These are phyloP conservation scores for Eupeodes luniger DNA, from an alignment of 2,888 invertebrate species.

Conservation along the genomic window DNA sequence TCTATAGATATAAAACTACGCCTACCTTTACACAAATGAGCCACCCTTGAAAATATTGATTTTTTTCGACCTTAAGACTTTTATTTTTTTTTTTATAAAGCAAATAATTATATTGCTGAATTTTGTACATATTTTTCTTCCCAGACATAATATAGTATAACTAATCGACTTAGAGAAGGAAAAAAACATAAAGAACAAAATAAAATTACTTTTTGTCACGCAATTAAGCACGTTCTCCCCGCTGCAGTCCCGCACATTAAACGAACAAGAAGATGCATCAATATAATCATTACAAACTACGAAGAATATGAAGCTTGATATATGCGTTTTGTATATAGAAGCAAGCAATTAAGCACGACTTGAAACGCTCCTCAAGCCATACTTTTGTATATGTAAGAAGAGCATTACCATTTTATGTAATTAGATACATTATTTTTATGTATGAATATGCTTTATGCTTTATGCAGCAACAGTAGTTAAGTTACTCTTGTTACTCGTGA, in stretches of 20 bases:
- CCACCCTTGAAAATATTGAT: too few relatives aligned
- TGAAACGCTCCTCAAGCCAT: not conserved
- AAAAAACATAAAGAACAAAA: conserved; percentile 20
- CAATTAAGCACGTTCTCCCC: conserved; percentile 68
- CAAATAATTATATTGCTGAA: too few relatives aligned
- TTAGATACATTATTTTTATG: not conserved
- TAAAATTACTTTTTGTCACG: conserved; percentile 70
- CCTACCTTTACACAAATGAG: too few relatives aligned
- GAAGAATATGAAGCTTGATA: not conserved
- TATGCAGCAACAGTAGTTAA: conserved; percentile 2
- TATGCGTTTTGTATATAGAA: not conserved
- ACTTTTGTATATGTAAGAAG: not conserved
- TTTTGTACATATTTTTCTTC: not conserved
- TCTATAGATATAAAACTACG: too few relatives aligned
- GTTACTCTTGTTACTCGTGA: not conserved
- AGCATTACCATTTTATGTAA: conserved; percentile 29
- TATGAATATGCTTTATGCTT: not conserved
- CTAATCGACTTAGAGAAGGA: not conserved
- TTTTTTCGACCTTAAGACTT: too few relatives aligned
- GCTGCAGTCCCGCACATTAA: conserved; percentile 1
- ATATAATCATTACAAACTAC: not conserved
- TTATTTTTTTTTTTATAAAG: too few relatives aligned
- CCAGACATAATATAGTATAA: not conserved
- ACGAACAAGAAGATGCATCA: conserved; percentile 24
- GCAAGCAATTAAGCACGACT: conserved; percentile 32